Conservation (phyloP, 1,140 invertebrate genomes). For the Daktulosphaira vitifoliae region DNA sequence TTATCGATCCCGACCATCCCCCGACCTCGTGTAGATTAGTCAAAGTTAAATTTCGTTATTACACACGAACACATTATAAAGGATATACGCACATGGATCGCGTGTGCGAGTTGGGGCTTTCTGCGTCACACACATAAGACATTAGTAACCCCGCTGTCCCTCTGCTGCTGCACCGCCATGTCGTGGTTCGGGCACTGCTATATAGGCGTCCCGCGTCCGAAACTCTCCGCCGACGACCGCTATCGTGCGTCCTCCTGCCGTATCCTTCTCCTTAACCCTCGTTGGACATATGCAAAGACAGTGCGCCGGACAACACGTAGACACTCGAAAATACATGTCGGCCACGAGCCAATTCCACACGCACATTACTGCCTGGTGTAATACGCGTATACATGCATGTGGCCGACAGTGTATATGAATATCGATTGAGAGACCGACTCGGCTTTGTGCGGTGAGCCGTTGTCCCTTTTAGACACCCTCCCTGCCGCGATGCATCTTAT, state of each 20-base stretch:
- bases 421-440: slow-evolving; percentile 9
- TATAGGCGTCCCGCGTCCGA: not conserved
- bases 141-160: slow-evolving; percentile 16
- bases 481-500: no score
- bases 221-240: not conserved
- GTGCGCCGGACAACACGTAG: not conserved
- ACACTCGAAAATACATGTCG: slow-evolving; percentile 29
- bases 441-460: not conserved
- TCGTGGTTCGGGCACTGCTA: not conserved
- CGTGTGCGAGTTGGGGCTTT: slow-evolving; percentile 32
- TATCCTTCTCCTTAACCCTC: not conserved
- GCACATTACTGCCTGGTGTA: not conserved
- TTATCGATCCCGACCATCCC: slow-evolving; percentile 32
- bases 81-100: slow-evolving; percentile 33
- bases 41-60: slow-evolving; percentile 33
- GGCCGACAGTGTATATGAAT: not conserved
- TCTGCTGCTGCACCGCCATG: not conserved
- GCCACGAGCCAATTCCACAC: slow-evolving; percentile 27
- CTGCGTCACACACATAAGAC: slow-evolving; percentile 33
- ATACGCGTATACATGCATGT: not conserved
- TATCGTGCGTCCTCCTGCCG: not conserved
- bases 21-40: slow-evolving; percentile 30
- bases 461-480: slow-evolving; percentile 18
- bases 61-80: slow-evolving; percentile 34
- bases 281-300: not conserved